Evolutionary conservation across 2,888 invertebrate species (phyloP), one percentile per base, ranked within the genome.

Genomic region (Siphlonurus alternatus): DNA sequence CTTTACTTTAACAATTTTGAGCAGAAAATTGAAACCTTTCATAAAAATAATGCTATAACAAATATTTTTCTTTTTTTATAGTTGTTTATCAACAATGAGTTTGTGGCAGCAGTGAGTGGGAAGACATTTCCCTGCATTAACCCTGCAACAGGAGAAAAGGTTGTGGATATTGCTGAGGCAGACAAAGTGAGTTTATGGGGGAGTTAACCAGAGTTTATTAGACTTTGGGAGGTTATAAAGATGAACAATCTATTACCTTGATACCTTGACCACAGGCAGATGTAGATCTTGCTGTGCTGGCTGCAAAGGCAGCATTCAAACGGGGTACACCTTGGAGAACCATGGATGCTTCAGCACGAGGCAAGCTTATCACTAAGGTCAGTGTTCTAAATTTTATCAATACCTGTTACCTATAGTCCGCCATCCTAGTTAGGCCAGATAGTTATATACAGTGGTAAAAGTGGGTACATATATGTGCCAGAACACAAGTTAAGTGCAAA

Each of bases 41-140:
- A n/a, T n/a, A n/a, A n/a, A n/a, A n/a, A n/a, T n/a, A n/a, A n/a
- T n/a, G n/a, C n/a, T n/a, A n/a, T n/a, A n/a, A n/a, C n/a, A n/a
- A n/a, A n/a, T n/a, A n/a, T n/a, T n/a, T n/a, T n/a, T n/a, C n/a
- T n/a, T n/a, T n/a, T n/a, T n/a, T n/a, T n/a, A 15, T 15, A 76
- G 74, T 71, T 82, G 22, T 83, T 82, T 73, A 82, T 83, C 72
- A 80, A 82, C 75, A 83, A 83, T 72, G 80, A 82, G 68, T 83
- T 75, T 71, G 77, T 77, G 38, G 53, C 25, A 19, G 23, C 95
- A 0, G 83, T 81, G 23, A 89, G 87, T 72, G 89, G 89, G 63
- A 93, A 92, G 75, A 92, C 86, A 1, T 98, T 95, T 76, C 77
- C 86, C 23, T 89, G 90, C 2, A 74, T 89, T 70, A 94, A 96